Evolutionary conservation across 2,797 vertebrate genomes (phyloP).

Genomic region (Enteromius mattozi): DNA sequence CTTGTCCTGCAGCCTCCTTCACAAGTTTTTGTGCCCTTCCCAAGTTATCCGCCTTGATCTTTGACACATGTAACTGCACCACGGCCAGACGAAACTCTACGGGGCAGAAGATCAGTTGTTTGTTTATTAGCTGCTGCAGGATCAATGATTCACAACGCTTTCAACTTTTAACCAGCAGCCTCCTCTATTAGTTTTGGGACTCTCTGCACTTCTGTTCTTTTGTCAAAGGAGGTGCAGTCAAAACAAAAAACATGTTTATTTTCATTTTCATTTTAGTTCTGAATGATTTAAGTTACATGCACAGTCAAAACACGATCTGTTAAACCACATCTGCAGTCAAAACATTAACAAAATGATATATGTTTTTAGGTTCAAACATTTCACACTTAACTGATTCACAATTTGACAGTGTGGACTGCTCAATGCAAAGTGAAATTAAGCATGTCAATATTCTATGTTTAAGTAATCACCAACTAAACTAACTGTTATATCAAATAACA

Average conservation of each 20-base stretch:
- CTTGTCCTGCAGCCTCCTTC: conserved; percentile 85
- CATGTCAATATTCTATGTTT: neutral
- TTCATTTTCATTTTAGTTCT: neutral
- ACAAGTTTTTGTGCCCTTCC: conserved; percentile 81
- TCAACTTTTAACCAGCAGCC: neutral
- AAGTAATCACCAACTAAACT: neutral
- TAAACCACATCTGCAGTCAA: neutral
- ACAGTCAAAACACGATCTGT: neutral
- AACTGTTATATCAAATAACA: neutral
- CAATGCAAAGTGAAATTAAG: neutral
- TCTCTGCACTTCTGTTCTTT: neutral
- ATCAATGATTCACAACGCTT: conserved; percentile 31
- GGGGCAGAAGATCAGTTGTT: neutral
- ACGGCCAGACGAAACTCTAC: conserved; percentile 91
- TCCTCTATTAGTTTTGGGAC: neutral
- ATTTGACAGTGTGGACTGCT: neutral
- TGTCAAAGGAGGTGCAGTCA: neutral
- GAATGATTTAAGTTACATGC: neutral
- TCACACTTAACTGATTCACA: neutral
- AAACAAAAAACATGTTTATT: neutral
- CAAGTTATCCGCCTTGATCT: conserved; percentile 89
- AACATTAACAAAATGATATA: neutral
- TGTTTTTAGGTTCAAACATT: neutral
- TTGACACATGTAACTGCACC: conserved; percentile 87
- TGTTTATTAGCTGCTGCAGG: neutral